Conservation (phyloP, 2,113 vertebrate species). For the Rhinopithecus roxellana region DNA sequence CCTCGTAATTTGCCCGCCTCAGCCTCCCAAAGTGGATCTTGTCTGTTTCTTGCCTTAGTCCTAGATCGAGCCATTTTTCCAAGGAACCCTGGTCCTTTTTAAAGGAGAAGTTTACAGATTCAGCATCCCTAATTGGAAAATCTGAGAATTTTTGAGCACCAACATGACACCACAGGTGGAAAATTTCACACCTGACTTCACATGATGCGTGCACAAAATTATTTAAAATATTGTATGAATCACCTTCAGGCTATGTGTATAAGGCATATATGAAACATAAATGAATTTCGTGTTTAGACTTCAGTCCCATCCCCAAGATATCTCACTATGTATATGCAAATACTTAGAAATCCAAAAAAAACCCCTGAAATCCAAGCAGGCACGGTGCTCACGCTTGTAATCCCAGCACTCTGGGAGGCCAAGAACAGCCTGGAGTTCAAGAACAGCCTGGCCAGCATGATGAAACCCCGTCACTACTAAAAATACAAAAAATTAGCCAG, state of each 20-base stretch:
- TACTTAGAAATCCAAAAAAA: neutral
- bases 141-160: neutral
- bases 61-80: neutral
- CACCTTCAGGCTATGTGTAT: neutral
- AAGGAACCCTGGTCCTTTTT: neutral
- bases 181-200: neutral
- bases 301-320: neutral
- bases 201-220: neutral
- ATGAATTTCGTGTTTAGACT: neutral
- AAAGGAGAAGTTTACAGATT: neutral
- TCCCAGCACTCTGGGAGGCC: neutral
- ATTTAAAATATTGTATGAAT: neutral
- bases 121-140: neutral
- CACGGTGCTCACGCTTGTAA: accelerated
- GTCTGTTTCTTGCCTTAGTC: neutral
- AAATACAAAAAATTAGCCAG: neutral
- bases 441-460: neutral
- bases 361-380: too few relatives aligned
- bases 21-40: too few relatives aligned
- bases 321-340: neutral
- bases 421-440: neutral
- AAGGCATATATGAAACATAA: neutral
- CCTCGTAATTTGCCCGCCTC: too few relatives aligned
- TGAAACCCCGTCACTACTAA: neutral
- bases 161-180: neutral